Conservation (phyloP, 2,888 invertebrate species). For the Iselma pallidipennis region DNA sequence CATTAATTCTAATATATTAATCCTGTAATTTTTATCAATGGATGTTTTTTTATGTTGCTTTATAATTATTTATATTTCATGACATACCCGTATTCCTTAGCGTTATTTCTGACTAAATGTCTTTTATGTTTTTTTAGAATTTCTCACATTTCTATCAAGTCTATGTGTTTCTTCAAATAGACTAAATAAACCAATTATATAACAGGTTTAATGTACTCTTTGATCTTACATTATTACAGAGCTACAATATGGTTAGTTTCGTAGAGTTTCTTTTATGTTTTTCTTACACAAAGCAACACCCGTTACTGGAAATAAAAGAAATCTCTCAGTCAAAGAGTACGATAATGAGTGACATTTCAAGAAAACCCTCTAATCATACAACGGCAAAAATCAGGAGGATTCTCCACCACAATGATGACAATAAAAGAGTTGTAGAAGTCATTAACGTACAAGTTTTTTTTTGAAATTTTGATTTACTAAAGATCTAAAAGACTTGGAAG, state of each 20-base stretch:
- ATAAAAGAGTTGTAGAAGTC: neutral
- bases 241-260: conserved; percentile 9
- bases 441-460: neutral
- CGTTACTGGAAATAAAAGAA: neutral
- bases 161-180: neutral
- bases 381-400: neutral
- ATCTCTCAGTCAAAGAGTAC: neutral
- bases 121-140: neutral
- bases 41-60: neutral
- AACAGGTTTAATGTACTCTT: conserved; percentile 9
- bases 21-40: neutral
- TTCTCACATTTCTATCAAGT: neutral
- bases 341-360: no score
- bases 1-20: conserved; percentile 15
- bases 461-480: neutral
- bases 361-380: neutral
- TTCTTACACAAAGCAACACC: conserved; percentile 12
- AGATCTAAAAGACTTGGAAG: neutral
- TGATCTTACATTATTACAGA: conserved; percentile 17
- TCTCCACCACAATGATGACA: neutral
- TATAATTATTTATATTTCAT: neutral
- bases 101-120: no score
- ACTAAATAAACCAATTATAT: neutral
- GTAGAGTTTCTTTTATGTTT: conserved; percentile 15
- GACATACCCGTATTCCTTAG: no score